Percentiles rank a stretch among this genome's conserved stretches.
Conservation (phyloP, 2,888 invertebrate species). For the Cheilosia urbana region DNA sequence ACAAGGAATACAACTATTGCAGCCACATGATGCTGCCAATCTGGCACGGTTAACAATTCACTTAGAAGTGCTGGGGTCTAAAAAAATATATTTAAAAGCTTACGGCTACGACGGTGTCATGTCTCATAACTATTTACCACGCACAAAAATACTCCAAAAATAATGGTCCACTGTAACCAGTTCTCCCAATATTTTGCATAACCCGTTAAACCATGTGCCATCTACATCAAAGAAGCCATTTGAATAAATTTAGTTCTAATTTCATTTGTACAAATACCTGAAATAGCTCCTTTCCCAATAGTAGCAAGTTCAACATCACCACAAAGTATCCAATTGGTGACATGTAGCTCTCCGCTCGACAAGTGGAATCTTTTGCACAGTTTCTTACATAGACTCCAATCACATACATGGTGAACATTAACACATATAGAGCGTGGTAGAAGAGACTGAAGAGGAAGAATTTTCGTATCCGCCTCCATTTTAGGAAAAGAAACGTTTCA, state of each 20-base stretch:
- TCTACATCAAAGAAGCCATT: slow-evolving; percentile 81
- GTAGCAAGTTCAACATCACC: slow-evolving; percentile 86
- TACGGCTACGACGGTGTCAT: background rate
- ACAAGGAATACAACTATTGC: slow-evolving; percentile 91
- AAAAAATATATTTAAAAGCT: background rate
- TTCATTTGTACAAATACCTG: slow-evolving; percentile 77
- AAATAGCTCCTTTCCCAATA: slow-evolving; percentile 89
- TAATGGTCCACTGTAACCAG: slow-evolving; percentile 92
- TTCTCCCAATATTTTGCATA: slow-evolving; percentile 93
- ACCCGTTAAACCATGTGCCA: slow-evolving; percentile 89
- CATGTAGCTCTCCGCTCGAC: slow-evolving; percentile 80
- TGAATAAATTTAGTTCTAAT: background rate
- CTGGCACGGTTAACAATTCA: slow-evolving; percentile 81
- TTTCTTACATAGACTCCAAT: slow-evolving; percentile 85
- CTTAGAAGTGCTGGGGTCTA: slow-evolving; percentile 82
- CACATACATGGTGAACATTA: slow-evolving; percentile 90
- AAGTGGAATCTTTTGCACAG: slow-evolving; percentile 79
- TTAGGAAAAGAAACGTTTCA: slow-evolving; percentile 92
- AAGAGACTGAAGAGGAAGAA: slow-evolving; percentile 91
- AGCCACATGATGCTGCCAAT: slow-evolving; percentile 92
- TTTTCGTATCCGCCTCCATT: slow-evolving; percentile 92
- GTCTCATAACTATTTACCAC: slow-evolving; percentile 85
- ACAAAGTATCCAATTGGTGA: slow-evolving; percentile 86
- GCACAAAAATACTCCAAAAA: slow-evolving; percentile 88
- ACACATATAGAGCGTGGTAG: slow-evolving; percentile 90